These are phyloP conservation scores for Scyliorhinus canicula DNA, from an alignment of 2,797 vertebrate species.

Conservation along the genomic window DNA sequence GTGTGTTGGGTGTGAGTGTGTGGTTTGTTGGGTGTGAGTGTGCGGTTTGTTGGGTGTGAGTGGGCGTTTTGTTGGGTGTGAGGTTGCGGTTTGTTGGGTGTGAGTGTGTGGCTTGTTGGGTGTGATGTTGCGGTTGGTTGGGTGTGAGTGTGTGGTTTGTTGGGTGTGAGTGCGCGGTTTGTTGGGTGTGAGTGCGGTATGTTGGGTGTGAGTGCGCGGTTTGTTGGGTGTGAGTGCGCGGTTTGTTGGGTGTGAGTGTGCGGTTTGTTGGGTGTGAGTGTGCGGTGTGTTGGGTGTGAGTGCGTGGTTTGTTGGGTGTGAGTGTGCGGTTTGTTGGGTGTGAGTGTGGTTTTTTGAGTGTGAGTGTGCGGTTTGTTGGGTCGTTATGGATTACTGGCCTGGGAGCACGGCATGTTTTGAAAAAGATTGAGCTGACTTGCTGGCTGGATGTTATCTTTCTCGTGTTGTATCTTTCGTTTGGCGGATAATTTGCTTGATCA, in stretches of 20 bases:
- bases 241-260: background rate
- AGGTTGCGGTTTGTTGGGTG: background rate
- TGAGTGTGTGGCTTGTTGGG: too few species aligned
- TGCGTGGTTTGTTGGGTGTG: background rate
- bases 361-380: background rate
- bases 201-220: background rate
- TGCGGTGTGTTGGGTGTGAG: background rate
- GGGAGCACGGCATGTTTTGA: background rate
- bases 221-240: background rate
- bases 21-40: background rate
- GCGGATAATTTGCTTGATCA: background rate
- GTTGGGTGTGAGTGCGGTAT: background rate
- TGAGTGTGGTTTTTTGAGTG: background rate
- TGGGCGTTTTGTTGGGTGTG: background rate
- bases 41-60: background rate
- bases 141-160: background rate
- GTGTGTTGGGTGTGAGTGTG: too few species aligned
- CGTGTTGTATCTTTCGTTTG: background rate
- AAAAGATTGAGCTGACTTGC: background rate
- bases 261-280: background rate
- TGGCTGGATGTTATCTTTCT: background rate
- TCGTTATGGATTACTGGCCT: too few species aligned
- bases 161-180: background rate
- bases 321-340: background rate
- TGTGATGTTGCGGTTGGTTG: background rate